Base-by-base conservation (phyloP, 1,140 invertebrate species). In the Brachionus rotundiformis region DNA sequence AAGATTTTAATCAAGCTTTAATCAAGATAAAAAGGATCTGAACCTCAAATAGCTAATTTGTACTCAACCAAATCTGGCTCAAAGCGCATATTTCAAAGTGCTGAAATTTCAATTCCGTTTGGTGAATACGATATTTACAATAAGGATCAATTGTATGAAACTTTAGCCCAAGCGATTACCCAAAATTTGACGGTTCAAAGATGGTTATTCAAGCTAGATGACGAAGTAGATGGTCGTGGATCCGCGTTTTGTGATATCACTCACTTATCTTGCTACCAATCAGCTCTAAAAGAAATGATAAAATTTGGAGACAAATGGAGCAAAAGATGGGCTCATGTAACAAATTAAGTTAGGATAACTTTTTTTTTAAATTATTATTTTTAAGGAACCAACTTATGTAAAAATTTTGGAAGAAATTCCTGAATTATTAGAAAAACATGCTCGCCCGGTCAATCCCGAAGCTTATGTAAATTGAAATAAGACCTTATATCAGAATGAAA, bases 251-350 rank as follows among this genome's bases (percentile, higher is more conserved):
- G 86, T 83, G 85, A 88, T 80, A 83, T 87, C 13, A 83, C 84
- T 33, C 83, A 87, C 71, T 83, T 88, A 13, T 82, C 84, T 59
- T 87, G 87, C 81, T 88, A 87, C 82, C 80, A 82, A 11, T 88
- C 86, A 86, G 86, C 86, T n/a, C 76, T 85, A 27, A 88, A 87
- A 81, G 87, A 88, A 82, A 84, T 84, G 16, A 80, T 83, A 11
- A 83, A 86, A 84, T 88, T 87, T 83, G 87, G 87, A 7, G 86
- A 88, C 16, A 87, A 88, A 77, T 88, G 88, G 88, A 85, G 36
- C 31, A 87, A 87, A 79, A 87, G 87, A 83, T 88, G 87, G 87
- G 87, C 88, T 27, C 87, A 88, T 85, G 63, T 68, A 68, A 36
- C 13, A 33, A 16, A 8, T 11, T 16, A 33, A 68, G 16, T 68